Evolutionary conservation across 2,113 vertebrate genomes (phyloP), one percentile per base, ranked within the genome.

Genomic region (Perca schrenkii): DNA sequence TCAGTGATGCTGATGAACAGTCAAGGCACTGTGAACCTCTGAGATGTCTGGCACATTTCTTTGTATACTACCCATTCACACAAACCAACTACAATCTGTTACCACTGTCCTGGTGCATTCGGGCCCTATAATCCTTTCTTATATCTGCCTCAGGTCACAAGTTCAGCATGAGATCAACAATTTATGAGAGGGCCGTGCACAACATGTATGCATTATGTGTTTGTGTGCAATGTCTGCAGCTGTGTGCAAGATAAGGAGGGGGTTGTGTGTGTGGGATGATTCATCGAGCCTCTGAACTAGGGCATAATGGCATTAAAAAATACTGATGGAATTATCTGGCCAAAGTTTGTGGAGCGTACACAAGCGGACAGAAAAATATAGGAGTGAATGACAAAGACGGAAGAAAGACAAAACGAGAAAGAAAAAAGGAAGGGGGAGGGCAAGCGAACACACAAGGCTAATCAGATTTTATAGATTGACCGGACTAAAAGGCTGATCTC

Each of bases 401-500:
- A 74, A 79, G 36, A 50, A 22, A 58, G 50, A 73, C 8, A 0
- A 14, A 69, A 57, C 21, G 19, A 62, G 47, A 82, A 68, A 77
- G 62, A 82, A 62, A 74, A 74, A 47, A 60, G 74, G 25, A 36
- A 36, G n/a, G 61, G 74, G 63, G 56, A 66, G 65, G 46, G 73
- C 61, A 36, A 76, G 77, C 2, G 65, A 52, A 82, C 78, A 68
- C 79, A 90, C 83, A 88, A 54, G 86, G 83, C 92, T 93, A 94
- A 94, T 95, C 87, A 94, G 86, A 94, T 94, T 91, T 91, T 94
- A 94, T 93, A 90, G 92, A 94, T 93, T 73, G 82, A 70, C 84
- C 65, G 71, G 86, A 82, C 75, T 87, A 90, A 93, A 93, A 89
- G 87, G 86, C 83, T 88, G 86, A 93, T 92, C 81, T 87, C 7